phyloP scores from a whole-genome alignment of 2,113 vertebrate genomes.

The Triplophysa rosa region DNA sequence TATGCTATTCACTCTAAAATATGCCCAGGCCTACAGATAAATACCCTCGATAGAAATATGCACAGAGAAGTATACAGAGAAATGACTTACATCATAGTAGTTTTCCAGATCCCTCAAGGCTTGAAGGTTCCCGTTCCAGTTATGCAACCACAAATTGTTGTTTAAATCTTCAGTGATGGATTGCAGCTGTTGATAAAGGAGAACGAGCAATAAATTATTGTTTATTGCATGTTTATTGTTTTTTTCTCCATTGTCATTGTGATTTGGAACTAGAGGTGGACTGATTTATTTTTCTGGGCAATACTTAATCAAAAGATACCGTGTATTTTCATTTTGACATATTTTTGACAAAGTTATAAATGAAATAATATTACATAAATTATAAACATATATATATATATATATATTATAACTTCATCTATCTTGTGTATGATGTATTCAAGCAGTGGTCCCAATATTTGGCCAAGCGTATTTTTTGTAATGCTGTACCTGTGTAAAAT shows the following conservation, averaged over 20 bases:
- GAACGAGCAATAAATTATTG: background rate
- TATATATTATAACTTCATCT: too few relatives aligned
- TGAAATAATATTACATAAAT: too few relatives aligned
- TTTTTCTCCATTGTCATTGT: background rate
- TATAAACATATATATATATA: too few relatives aligned
- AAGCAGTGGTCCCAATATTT: too few relatives aligned
- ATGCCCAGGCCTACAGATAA: background rate
- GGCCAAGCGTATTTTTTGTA: too few relatives aligned
- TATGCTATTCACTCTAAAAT: background rate
- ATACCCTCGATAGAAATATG: background rate
- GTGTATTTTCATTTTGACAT: too few relatives aligned
- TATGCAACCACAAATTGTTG: accelerated
- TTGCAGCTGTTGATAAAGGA: background rate
- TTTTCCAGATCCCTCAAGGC: background rate
- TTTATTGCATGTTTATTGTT: background rate
- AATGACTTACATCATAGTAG: background rate
- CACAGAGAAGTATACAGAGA: too few relatives aligned
- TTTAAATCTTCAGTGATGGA: background rate
- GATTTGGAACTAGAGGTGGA: background rate
- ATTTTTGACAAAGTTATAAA: too few relatives aligned
- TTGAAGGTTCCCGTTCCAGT: background rate
- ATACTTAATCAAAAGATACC: too few relatives aligned
- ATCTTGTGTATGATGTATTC: too few relatives aligned
- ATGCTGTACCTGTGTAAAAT: too few relatives aligned
- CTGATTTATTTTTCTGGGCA: too few relatives aligned